Conservation (phyloP, 2,797 vertebrate species). For the Eupleurogrammus muticus region DNA sequence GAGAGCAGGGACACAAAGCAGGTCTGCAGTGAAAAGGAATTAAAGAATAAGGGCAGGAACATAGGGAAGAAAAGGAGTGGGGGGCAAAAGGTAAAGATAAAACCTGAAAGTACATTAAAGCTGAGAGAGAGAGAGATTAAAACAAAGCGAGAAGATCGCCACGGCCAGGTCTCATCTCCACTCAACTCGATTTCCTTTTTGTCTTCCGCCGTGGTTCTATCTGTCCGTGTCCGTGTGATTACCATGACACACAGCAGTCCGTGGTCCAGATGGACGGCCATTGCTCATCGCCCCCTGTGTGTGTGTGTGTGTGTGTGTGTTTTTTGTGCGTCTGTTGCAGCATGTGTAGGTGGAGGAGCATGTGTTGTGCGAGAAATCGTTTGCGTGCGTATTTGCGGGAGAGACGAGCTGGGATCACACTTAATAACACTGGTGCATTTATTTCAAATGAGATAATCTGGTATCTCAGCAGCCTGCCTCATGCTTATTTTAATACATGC, state of each 20-base stretch:
- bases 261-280: constrained; percentile 65
- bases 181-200: constrained; percentile 12
- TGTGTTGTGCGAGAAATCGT: constrained; percentile 33
- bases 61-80: background rate
- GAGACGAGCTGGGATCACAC: background rate
- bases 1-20: constrained; percentile 22
- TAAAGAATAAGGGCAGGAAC: constrained; percentile 35
- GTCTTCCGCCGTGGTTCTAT: background rate
- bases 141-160: constrained; percentile 30
- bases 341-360: constrained; percentile 45
- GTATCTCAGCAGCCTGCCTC: background rate
- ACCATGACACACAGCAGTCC: constrained; percentile 44
- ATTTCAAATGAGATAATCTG: background rate
- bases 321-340: constrained; percentile 33
- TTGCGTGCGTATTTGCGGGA: background rate
- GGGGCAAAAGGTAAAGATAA: background rate
- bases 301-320: background rate
- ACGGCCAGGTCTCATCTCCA: constrained; percentile 19
- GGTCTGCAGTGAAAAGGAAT: constrained; percentile 44
- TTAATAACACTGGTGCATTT: background rate
- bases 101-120: constrained; percentile 1
- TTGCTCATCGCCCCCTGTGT: constrained; percentile 39
- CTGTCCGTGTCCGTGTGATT: constrained; percentile 19
- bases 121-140: constrained; percentile 36
- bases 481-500: background rate